Conservation (phyloP, 1,140 invertebrate genomes). For the Steinernema feltiae region DNA sequence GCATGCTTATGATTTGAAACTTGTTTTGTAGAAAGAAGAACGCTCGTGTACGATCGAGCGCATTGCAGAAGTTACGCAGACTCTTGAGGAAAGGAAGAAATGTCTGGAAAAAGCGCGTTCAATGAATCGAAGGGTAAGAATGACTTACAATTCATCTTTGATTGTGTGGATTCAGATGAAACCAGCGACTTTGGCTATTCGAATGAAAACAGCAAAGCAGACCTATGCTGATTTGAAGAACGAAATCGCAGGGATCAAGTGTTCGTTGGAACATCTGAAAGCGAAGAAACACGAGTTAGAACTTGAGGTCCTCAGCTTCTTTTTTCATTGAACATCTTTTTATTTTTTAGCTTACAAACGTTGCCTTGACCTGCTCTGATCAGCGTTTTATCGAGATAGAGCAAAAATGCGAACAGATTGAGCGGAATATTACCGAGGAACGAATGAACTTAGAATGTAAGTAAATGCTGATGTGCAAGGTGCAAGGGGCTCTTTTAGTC, state of each 20-base stretch:
- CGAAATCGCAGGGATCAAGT: not conserved
- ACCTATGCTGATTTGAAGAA: not conserved
- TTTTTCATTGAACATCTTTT: no score
- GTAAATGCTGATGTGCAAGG: no score
- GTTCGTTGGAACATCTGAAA: not conserved
- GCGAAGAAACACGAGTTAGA: not conserved
- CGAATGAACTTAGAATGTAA: no score
- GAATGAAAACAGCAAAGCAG: not conserved
- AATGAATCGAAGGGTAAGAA: not conserved
- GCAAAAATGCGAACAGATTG: no score
- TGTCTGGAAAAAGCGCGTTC: not conserved
- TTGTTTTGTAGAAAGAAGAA: no score
- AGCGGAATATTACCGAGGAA: no score
- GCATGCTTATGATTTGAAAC: no score
- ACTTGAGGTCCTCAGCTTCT: not conserved
- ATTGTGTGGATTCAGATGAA: not conserved
- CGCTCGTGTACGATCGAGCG: no score
- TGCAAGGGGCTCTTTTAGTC: no score
- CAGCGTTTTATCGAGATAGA: no score
- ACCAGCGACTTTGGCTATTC: not conserved
- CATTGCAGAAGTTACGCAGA: not conserved
- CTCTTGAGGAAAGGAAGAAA: not conserved
- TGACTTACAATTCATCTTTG: not conserved
- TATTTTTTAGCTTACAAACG: no score
- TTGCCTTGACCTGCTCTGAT: no score